Conservation (phyloP, 2,797 vertebrate species). For the Microtus californicus region DNA sequence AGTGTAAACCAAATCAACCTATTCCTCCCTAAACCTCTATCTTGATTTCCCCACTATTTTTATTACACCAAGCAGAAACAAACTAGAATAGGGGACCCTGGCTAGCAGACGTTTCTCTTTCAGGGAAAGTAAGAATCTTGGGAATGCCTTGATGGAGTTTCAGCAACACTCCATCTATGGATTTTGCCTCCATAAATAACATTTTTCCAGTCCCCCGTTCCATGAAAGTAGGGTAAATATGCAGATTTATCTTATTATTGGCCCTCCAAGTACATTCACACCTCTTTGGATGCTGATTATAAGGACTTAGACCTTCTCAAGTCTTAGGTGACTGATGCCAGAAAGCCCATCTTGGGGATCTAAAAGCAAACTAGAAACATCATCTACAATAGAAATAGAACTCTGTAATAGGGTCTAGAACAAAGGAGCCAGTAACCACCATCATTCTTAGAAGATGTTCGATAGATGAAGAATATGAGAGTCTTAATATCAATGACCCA, state of each 20-base stretch:
- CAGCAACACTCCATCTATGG: background rate
- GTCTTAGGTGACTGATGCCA: background rate
- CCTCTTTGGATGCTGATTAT: background rate
- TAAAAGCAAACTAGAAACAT: constrained; percentile 17
- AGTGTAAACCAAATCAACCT: background rate
- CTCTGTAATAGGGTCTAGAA: background rate
- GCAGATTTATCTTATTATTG: background rate
- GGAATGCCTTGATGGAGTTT: background rate
- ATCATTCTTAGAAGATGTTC: background rate
- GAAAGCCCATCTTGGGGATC: background rate
- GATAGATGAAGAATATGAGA: background rate
- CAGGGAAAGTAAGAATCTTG: background rate
- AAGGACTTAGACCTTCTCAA: background rate
- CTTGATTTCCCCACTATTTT: background rate
- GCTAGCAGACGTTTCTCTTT: background rate
- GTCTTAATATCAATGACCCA: background rate
- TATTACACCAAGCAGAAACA: background rate
- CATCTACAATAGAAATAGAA: constrained; percentile 1
- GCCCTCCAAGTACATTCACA: background rate
- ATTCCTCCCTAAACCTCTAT: background rate
- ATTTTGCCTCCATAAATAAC: background rate
- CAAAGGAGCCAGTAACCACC: background rate
- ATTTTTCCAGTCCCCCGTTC: background rate
- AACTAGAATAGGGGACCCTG: background rate
- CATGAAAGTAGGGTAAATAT: constrained; percentile 1